Conservation (phyloP, 2,888 invertebrate species). For the Idaea biselata region DNA sequence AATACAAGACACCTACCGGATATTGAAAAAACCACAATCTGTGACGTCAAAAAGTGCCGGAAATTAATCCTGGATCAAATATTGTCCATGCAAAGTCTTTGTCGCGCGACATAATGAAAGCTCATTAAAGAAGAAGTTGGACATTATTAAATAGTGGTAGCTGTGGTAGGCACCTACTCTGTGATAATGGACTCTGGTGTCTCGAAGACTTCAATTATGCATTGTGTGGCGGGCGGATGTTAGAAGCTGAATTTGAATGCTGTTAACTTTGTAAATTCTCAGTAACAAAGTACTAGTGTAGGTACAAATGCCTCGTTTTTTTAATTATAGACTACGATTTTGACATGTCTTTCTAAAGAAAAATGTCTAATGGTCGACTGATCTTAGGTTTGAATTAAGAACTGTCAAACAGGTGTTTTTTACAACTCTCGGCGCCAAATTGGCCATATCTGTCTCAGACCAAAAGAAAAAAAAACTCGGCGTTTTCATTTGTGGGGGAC, state of each 20-base stretch:
- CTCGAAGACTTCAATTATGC: not conserved
- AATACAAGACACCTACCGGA: slow-evolving; percentile 28
- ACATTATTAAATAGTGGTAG: slow-evolving; percentile 15
- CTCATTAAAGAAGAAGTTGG: slow-evolving; percentile 32
- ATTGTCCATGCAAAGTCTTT: slow-evolving; percentile 32
- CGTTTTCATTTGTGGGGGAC: too few relatives aligned
- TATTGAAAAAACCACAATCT: slow-evolving; percentile 36
- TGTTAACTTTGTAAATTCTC: not conserved
- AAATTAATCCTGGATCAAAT: slow-evolving; percentile 42
- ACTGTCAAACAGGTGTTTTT: too few relatives aligned
- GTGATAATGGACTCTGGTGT: not conserved
- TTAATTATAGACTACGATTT: too few relatives aligned
- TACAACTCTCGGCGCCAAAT: too few relatives aligned
- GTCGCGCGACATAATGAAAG: slow-evolving; percentile 28
- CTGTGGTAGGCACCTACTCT: not conserved
- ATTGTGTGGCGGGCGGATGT: not conserved
- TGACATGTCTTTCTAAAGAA: too few relatives aligned
- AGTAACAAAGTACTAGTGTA: too few relatives aligned
- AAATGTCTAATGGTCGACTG: too few relatives aligned
- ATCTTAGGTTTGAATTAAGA: too few relatives aligned
- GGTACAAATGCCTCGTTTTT: too few relatives aligned
- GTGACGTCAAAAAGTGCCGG: slow-evolving; percentile 36
- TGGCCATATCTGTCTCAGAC: too few relatives aligned
- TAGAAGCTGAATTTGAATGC: not conserved
- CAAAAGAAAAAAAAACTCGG: too few relatives aligned